Percentiles rank a stretch among this genome's conserved stretches.
Evolutionary conservation across 2,113 vertebrate genomes (phyloP).

Genomic region (Dasyprocta punctata): DNA sequence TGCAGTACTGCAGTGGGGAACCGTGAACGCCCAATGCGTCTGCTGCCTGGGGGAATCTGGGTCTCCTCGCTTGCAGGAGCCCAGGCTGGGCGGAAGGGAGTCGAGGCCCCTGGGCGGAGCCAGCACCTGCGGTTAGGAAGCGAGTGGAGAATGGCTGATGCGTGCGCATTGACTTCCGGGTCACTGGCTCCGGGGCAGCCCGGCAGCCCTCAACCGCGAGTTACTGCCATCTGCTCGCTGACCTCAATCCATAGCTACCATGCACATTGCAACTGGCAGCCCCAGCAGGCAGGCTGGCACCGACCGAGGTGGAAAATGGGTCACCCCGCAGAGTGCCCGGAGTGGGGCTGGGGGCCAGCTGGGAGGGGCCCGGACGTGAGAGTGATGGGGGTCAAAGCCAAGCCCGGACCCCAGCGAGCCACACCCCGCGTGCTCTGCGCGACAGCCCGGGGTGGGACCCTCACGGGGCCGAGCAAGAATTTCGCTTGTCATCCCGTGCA

Average conservation of each 20-base stretch:
- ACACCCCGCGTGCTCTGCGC: accelerated
- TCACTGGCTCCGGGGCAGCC: constrained; percentile 61
- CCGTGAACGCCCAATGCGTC: background rate
- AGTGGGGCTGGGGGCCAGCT: background rate
- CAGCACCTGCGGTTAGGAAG: background rate
- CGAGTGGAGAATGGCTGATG: background rate
- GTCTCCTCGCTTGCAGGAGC: no score
- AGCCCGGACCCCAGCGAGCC: background rate
- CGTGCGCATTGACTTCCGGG: constrained; percentile 42
- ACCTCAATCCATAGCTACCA: constrained; percentile 63
- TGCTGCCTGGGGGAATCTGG: background rate
- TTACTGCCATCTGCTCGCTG: constrained; percentile 72
- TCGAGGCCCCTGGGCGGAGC: background rate
- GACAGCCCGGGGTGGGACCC: background rate
- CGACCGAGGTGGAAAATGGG: constrained; percentile 62
- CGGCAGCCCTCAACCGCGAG: constrained; percentile 66
- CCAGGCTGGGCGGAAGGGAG: background rate
- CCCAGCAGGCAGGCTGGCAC: constrained; percentile 69
- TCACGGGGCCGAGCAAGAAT: background rate
- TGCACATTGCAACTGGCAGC: constrained; percentile 40
- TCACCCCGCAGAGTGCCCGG: constrained; percentile 51
- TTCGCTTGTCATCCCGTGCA: accelerated
- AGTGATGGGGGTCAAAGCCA: background rate
- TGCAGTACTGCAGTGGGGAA: background rate
- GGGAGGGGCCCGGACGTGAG: background rate